Conservation (phyloP, 1,140 invertebrate genomes). For the Ericerus pela region DNA sequence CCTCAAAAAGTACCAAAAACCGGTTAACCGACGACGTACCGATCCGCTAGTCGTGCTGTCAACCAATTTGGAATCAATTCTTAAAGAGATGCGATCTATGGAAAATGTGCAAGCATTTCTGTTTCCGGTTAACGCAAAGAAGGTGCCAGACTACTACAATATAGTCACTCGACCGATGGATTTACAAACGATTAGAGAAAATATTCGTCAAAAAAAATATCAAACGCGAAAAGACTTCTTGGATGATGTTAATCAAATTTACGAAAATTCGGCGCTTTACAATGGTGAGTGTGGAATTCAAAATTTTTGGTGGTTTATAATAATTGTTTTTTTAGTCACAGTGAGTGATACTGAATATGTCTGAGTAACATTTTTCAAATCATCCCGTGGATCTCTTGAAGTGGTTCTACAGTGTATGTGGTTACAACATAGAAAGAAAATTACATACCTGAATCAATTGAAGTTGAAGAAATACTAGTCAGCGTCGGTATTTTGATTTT, state of each 20-base stretch:
- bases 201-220: slow-evolving; percentile 82
- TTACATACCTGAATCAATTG: too few species aligned
- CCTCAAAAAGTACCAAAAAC: slow-evolving; percentile 68
- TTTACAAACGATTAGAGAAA: slow-evolving; percentile 87
- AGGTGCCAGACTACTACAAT: slow-evolving; percentile 84
- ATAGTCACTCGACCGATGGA: slow-evolving; percentile 92
- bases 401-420: too few species aligned
- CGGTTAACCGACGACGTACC: slow-evolving; percentile 82
- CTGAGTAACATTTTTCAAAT: too few species aligned
- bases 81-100: slow-evolving; percentile 85
- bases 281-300: slow-evolving; percentile 70
- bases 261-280: slow-evolving; percentile 86
- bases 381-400: too few species aligned
- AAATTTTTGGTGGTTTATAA: too few species aligned
- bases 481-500: too few species aligned
- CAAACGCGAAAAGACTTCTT: slow-evolving; percentile 87
- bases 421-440: too few species aligned
- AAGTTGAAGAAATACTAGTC: too few species aligned
- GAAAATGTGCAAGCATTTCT: slow-evolving; percentile 86
- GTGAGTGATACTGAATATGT: too few species aligned
- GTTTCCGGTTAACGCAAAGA: slow-evolving; percentile 86
- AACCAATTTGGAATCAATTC: slow-evolving; percentile 77
- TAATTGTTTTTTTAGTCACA: too few species aligned
- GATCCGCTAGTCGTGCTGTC: slow-evolving; percentile 93
- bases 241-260: slow-evolving; percentile 86